Evolutionary conservation across 2,113 vertebrate genomes (phyloP).

Genomic region (Turnix velox): DNA sequence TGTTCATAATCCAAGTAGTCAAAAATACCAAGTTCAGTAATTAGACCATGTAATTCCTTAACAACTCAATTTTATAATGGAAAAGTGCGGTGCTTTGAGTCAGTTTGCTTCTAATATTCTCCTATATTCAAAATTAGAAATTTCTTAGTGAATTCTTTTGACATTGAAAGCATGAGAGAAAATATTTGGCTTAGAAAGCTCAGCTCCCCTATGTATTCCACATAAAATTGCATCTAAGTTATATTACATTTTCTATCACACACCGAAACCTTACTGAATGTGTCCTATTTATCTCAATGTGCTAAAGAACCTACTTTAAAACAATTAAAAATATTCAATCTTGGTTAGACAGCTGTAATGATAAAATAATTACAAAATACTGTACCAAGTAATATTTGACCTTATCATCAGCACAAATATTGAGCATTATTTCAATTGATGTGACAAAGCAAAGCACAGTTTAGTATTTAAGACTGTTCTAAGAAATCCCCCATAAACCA

Average conservation of each 20-base stretch:
- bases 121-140: slow-evolving; percentile 64
- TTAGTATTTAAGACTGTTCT: slow-evolving; percentile 45
- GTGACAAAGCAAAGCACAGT: slow-evolving; percentile 25
- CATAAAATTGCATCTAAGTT: slow-evolving; percentile 46
- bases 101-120: slow-evolving; percentile 59
- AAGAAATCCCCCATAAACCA: slow-evolving; percentile 37
- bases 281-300: slow-evolving; percentile 35
- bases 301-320: slow-evolving; percentile 26
- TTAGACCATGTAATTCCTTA: slow-evolving; percentile 71
- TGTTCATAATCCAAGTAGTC: slow-evolving; percentile 74
- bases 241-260: slow-evolving; percentile 29
- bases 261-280: not conserved
- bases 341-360: slow-evolving; percentile 49
- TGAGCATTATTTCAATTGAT: slow-evolving; percentile 14
- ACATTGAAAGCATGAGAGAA: slow-evolving; percentile 59
- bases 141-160: slow-evolving; percentile 64
- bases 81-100: slow-evolving; percentile 53
- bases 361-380: slow-evolving; percentile 57
- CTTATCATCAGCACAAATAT: slow-evolving; percentile 13
- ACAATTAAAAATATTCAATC: slow-evolving; percentile 42
- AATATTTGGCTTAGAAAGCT: slow-evolving; percentile 55
- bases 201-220: slow-evolving; percentile 6
- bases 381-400: slow-evolving; percentile 42
- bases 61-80: slow-evolving; percentile 69
- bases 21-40: slow-evolving; percentile 74